Evolutionary conservation across 2,797 vertebrate genomes (phyloP), one percentile per base, ranked within the genome.

Genomic region (Sebastes oblongus): DNA sequence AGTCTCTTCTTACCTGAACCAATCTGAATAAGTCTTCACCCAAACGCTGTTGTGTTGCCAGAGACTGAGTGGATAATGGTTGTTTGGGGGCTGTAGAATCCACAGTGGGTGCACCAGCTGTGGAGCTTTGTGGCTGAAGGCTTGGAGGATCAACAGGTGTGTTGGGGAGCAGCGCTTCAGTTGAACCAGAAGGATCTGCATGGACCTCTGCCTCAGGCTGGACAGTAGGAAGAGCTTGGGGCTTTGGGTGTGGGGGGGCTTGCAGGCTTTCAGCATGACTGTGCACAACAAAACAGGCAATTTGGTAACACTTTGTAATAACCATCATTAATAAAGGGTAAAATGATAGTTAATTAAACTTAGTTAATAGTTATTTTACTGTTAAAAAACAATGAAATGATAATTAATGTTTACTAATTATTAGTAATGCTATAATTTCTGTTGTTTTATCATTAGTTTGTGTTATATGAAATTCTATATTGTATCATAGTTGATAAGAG

Each of bases 1-100:
- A 36, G 30, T 46, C 16, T 42, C 12, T 52, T 86, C 58, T 94
- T 77, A 99, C 98, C 97, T 99, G 98, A 88, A 99, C 96, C 91
- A 99, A 87, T 85, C 96, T 95, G 90, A 97, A 96, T 92, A 99
- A 95, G 91, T 99, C 98, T 81, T 99, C 97, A 77, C 98, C 97
- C 10, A 98, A 87, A 78, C 95, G 95, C 56, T 97, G 96, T 68
- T 94, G 95, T 46, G 96, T 89, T 32, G 93, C 91, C 36, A 95
- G 92, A 14, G 94, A 86, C 70, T 93, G 84, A 34, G 78, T 20
- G 1, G 62, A 80, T 10, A 73, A 32, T 1, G 91, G 77, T 12
- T 88, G 94, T 72, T 12, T 76, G 18, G 82, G 62, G 9, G 32
- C 75, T 73, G 75, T 16, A 32, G 80, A 52, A 54, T 72, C 84